Conservation (phyloP, 2,888 invertebrate genomes). For the Beris morrisii region DNA sequence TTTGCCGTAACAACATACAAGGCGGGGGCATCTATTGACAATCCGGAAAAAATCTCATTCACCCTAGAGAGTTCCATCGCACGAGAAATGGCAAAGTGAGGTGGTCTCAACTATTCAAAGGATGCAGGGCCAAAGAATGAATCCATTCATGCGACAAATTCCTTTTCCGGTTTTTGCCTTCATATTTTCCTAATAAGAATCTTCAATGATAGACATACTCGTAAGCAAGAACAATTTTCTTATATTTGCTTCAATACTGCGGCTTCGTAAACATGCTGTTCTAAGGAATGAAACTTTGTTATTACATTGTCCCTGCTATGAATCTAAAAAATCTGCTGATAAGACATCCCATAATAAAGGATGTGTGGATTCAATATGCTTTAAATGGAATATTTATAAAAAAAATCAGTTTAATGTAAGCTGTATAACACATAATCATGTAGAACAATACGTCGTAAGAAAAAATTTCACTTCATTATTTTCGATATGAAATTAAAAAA, state of each 20-base stretch:
- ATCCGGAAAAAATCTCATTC: slow-evolving; percentile 26
- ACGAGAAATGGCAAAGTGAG: slow-evolving; percentile 20
- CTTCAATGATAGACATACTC: not conserved
- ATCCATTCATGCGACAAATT: slow-evolving; percentile 26
- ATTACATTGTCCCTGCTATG: not conserved
- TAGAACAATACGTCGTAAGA: no score
- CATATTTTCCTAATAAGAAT: slow-evolving; percentile 11
- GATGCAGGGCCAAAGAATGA: slow-evolving; percentile 17
- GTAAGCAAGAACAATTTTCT: not conserved
- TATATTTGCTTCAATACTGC: slow-evolving; percentile 3
- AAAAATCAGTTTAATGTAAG: no score
- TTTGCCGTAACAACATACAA: not conserved
- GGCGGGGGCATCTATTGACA: slow-evolving; percentile 23
- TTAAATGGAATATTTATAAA: no score
- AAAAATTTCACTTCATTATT: no score
- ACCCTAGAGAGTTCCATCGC: slow-evolving; percentile 22
- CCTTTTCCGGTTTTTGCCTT: not conserved
- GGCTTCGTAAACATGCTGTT: slow-evolving; percentile 16
- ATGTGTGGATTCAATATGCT: no score
- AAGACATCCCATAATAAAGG: no score
- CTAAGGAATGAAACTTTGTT: not conserved
- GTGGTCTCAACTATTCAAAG: not conserved
- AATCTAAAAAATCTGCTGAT: no score
- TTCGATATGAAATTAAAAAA: no score
- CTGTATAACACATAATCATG: no score